A percentile compares a stretch with the other conserved stretches of the same genome.
Conservation (phyloP, 2,797 vertebrate genomes). For the Chloroceryle amazona region DNA sequence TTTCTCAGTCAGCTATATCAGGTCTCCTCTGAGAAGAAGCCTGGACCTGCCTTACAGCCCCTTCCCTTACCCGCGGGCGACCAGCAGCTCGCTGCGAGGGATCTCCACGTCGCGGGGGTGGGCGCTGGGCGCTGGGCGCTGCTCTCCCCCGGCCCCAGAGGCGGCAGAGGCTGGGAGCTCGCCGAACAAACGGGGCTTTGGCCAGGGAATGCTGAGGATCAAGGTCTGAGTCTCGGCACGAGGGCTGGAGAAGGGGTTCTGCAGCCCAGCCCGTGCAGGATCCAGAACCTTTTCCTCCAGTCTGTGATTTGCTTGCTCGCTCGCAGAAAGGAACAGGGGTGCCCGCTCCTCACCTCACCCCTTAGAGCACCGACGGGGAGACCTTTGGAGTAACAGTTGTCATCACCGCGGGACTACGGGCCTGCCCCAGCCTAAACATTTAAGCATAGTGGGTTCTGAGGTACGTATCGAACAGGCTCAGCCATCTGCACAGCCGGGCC, state of each 20-base stretch:
- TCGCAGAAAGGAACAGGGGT: neutral
- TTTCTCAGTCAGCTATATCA: neutral
- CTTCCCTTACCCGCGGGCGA: neutral
- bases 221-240: fast-evolving
- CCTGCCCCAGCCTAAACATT: neutral
- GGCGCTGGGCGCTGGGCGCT: neutral
- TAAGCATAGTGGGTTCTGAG: neutral
- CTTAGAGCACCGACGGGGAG: neutral
- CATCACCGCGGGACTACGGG: neutral
- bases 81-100: neutral
- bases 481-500: neutral
- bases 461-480: neutral
- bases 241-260: neutral
- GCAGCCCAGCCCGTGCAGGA: neutral
- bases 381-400: neutral
- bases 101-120: fast-evolving
- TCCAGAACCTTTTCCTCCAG: neutral
- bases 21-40: neutral
- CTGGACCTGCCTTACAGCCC: neutral
- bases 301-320: neutral
- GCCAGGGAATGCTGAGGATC: neutral
- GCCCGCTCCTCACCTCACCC: neutral
- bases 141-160: neutral
- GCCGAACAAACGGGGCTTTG: neutral
- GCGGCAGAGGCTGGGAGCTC: no score